Base-by-base conservation (phyloP, 2,888 invertebrate genomes). In the Anorthoa munda region DNA sequence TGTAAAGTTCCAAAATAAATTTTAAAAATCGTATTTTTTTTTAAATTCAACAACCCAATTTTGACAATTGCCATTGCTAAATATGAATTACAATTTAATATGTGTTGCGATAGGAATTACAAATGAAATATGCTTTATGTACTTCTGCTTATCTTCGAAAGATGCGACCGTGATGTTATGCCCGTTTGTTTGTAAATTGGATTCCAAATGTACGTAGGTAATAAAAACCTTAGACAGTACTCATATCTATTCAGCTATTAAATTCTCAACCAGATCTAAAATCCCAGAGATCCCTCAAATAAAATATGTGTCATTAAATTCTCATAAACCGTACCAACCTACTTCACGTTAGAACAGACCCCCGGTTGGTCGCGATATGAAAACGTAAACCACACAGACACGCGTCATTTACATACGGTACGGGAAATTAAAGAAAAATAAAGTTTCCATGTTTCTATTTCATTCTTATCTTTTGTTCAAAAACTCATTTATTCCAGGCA, bases 281-380 rank as follows among this genome's bases (percentile, higher is more conserved):
- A 4, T 9, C 18, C 23, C 13, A 48, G 21, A 31, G 48, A 50
- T n/a, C 17, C 58, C 4, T 31, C 13, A 48, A 76, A 48, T 75
- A 58, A 68, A 46, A 58, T 11, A 63, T 13, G 58, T 39, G 2
- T 75, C 76, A 75, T 75, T 75, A 75, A 68, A 48, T 48, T 39
- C 76, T 45, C 39, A 68, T 76, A 51, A 75, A 59, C 7, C 39
- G 23, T 39, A 23, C 45, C 26, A 17, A 59, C 39, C n/a, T 39
- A 39, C 39, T n/a, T n/a, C 7, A 13, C 21, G 58, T 63, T 39
- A 58, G 31, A 46, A 66, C 51, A 50, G 17, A 56, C 23, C 21
- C 26, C 1, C 50, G 2, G 61, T 11, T 9, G 61, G 23, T 39
- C 50, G 51, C 55, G 67, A 58, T 63, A 68, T 63, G 61, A 59